These are phyloP conservation scores for Percina caprodes DNA, from an alignment of 2,113 vertebrate species.

Conservation along the genomic window DNA sequence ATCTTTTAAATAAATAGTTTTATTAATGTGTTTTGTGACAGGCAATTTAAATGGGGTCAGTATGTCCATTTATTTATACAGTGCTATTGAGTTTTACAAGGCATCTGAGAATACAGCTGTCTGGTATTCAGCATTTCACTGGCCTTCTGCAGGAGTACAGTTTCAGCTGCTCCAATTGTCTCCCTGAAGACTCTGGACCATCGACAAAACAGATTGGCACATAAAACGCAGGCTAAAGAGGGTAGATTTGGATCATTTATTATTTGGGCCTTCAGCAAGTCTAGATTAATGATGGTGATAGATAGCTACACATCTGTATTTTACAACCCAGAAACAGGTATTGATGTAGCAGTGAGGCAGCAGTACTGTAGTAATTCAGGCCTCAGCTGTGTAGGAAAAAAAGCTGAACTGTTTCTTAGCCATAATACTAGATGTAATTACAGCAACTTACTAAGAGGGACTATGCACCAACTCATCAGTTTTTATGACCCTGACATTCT, in stretches of 20 bases:
- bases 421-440: slow-evolving; percentile 37
- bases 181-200: slow-evolving; percentile 31
- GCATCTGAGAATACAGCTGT: slow-evolving; percentile 65
- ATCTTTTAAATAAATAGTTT: slow-evolving; percentile 14
- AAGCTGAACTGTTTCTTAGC: neutral
- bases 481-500: slow-evolving; percentile 33
- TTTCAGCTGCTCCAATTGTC: slow-evolving; percentile 57
- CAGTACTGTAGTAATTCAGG: slow-evolving; percentile 35
- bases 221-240: slow-evolving; percentile 30
- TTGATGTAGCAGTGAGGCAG: slow-evolving; percentile 18
- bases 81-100: slow-evolving; percentile 58
- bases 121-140: slow-evolving; percentile 67
- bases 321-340: slow-evolving; percentile 30
- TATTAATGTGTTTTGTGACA: slow-evolving; percentile 28
- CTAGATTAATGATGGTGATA: slow-evolving; percentile 40
- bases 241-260: slow-evolving; percentile 43
- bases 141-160: slow-evolving; percentile 43
- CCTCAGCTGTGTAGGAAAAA: slow-evolving; percentile 20
- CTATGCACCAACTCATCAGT: slow-evolving; percentile 21
- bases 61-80: slow-evolving; percentile 32
- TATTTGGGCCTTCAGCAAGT: slow-evolving; percentile 35
- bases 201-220: slow-evolving; percentile 54
- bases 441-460: neutral
- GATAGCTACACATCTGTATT: slow-evolving; percentile 48
- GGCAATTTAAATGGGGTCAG: slow-evolving; percentile 40